Evolutionary conservation across 2,113 vertebrate genomes (phyloP), one percentile per base, ranked within the genome.

Genomic region (Cathartes aura): DNA sequence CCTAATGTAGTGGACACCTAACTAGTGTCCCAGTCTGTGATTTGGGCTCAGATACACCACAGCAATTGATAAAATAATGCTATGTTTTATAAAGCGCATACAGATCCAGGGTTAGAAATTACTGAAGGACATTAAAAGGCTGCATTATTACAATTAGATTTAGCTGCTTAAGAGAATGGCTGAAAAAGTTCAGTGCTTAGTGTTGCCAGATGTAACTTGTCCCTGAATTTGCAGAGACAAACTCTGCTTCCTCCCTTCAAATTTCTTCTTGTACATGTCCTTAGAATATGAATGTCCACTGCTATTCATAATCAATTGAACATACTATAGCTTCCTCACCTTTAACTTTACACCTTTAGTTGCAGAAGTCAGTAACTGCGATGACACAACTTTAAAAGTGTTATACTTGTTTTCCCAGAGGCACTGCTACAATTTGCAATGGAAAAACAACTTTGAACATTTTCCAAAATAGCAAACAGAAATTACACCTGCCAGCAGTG

Each of bases 401-500:
- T 89, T 93, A 76, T 82, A 42, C 27, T 95, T 94, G 47, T 73
- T 95, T 96, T 85, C 60, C 58, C 73, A 93, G 86, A 97, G 78
- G 91, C 88, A 94, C 87, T 81, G 93, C 90, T 93, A 78, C 19
- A 20, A 95, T 96, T 97, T 97, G 90, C 95, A 95, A 84, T 71
- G 82, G 95, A 89, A 96, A 96, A 96, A 18, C 89, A 96, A 94
- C 97, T 98, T 95, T 90, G 87, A 97, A 97, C 95, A 79, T 93
- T 93, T 98, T 98, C 96, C 97, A 98, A 97, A 98, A 91, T 14
- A 98, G 94, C 68, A 96, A 97, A 97, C 92, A 95, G 95, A 98
- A 98, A 95, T 96, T 82, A 97, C 94, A 96, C 97, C 97, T 98
- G 96, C 97, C 97, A 97, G 94, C 92, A 91, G 82, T 72, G 66